Percentiles rank a stretch among this genome's conserved stretches.
These are phyloP conservation scores for Grammomys surdaster DNA, from an alignment of 2,113 vertebrate species.

Conservation along the genomic window DNA sequence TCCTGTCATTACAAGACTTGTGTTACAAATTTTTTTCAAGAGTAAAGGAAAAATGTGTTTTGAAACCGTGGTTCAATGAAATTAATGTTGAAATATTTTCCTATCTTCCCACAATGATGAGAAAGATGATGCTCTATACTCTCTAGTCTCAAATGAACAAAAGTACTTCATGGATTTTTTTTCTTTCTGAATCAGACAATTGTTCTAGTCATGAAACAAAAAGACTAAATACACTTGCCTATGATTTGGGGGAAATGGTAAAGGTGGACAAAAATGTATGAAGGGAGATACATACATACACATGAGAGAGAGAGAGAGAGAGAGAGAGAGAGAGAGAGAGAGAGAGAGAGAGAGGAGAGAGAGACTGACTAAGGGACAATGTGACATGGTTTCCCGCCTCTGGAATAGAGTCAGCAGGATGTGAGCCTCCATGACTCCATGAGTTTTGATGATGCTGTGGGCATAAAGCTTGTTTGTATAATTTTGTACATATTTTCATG, in stretches of 20 bases:
- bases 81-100: background rate
- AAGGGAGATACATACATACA: background rate
- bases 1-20: background rate
- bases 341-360: too few relatives aligned
- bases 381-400: too few relatives aligned
- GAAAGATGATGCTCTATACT: background rate
- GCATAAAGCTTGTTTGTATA: too few relatives aligned
- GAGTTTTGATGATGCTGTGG: too few relatives aligned
- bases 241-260: background rate
- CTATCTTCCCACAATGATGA: background rate
- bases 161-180: background rate
- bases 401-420: too few relatives aligned
- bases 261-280: background rate
- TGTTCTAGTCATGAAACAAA: background rate
- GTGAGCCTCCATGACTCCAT: too few relatives aligned
- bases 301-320: too few relatives aligned
- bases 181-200: background rate
- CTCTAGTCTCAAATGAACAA: background rate
- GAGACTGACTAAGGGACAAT: too few relatives aligned
- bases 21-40: background rate
- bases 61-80: background rate
- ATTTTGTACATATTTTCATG: too few relatives aligned
- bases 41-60: background rate
- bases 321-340: too few relatives aligned
- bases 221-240: background rate